Conservation (phyloP, 2,888 invertebrate genomes). For the Scelioninae gen. 2 region DNA sequence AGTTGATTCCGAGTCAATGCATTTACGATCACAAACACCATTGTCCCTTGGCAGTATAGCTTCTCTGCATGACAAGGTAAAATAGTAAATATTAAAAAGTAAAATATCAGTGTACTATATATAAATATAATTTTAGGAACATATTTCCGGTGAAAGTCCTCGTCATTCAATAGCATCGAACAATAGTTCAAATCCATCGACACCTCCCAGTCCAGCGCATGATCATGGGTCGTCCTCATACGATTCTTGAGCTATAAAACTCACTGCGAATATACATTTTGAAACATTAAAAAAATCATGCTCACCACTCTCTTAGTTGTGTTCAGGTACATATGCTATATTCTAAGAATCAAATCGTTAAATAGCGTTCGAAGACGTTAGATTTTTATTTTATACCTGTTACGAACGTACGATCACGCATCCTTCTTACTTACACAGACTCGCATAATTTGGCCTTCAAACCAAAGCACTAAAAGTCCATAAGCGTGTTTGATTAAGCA, state of each 20-base stretch:
- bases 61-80: conserved; percentile 84
- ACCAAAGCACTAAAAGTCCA: conserved; percentile 44
- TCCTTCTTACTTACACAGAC: conserved; percentile 49
- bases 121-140: conserved; percentile 71
- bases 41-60: conserved; percentile 87
- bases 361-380: conserved; percentile 35
- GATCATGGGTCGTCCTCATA: conserved; percentile 82
- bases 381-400: conserved; percentile 52
- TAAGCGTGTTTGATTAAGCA: conserved; percentile 18
- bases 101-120: neutral
- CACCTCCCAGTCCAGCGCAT: conserved; percentile 82
- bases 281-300: conserved; percentile 50
- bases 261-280: conserved; percentile 27
- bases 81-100: neutral
- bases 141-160: conserved; percentile 78
- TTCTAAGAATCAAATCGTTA: conserved; percentile 48
- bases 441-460: conserved; percentile 54
- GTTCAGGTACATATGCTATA: conserved; percentile 47
- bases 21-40: conserved; percentile 79
- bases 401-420: conserved; percentile 32
- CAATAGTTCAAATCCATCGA: conserved; percentile 85
- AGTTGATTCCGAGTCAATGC: conserved; percentile 73
- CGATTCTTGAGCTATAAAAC: conserved; percentile 77
- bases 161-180: conserved; percentile 85
- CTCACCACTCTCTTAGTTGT: conserved; percentile 55